Conservation (phyloP, 1,140 invertebrate species). For the Formica selysi region DNA sequence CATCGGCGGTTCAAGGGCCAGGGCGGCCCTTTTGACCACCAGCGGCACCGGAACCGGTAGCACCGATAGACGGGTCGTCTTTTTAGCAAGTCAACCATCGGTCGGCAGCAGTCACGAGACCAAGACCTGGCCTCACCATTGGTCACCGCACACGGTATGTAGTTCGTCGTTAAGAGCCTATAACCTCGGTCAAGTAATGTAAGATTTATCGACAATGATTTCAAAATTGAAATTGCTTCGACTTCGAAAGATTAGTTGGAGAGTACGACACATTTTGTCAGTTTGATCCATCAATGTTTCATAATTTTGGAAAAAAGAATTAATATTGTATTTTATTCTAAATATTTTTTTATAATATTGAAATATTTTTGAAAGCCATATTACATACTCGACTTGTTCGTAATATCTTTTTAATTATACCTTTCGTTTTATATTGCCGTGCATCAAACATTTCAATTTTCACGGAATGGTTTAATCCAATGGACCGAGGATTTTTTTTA, state of each 20-base stretch:
- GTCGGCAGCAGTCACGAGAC: constrained; percentile 80
- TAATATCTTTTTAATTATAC: neutral
- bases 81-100: constrained; percentile 82
- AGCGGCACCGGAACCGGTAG: constrained; percentile 81
- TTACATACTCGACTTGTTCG: neutral
- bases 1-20: constrained; percentile 82
- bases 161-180: constrained; percentile 23
- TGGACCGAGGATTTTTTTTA: neutral
- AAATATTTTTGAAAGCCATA: neutral
- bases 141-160: constrained; percentile 85
- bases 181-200: neutral
- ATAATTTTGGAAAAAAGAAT: too few relatives aligned
- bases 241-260: neutral
- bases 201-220: constrained; percentile 5
- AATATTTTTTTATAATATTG: neutral
- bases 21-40: constrained; percentile 83
- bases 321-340: neutral
- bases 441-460: constrained; percentile 1
- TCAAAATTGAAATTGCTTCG: neutral
- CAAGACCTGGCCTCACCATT: constrained; percentile 85
- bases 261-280: neutral
- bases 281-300: too few relatives aligned
- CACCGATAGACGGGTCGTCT: constrained; percentile 83
- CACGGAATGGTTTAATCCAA: neutral
- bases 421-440: neutral